Evolutionary conservation across 2,113 vertebrate genomes (phyloP).

Genomic region (Neogobius melanostomus): DNA sequence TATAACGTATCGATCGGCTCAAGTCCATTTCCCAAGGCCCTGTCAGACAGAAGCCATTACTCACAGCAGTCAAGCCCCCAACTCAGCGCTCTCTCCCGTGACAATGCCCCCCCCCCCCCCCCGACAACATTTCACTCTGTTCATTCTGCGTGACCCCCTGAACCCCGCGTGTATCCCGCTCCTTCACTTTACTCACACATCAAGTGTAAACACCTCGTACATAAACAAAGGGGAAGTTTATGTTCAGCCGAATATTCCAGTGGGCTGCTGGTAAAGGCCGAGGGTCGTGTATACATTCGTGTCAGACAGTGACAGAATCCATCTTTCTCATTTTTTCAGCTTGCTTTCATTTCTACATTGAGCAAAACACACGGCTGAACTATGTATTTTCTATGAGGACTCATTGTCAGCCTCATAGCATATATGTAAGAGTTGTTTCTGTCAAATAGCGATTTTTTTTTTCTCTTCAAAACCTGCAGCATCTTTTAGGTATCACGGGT

Average conservation of each 20-base stretch:
- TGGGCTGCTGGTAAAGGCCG: neutral
- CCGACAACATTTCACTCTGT: conserved; percentile 37
- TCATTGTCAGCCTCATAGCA: too few species aligned
- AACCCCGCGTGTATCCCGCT: conserved; percentile 7
- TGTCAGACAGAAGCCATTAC: conserved; percentile 71
- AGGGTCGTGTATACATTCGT: neutral
- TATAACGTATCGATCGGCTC: conserved; percentile 76
- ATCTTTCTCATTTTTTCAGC: neutral
- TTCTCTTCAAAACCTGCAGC: too few species aligned
- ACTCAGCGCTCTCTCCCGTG: neutral
- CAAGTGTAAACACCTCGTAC: conserved; percentile 21
- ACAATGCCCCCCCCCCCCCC: conserved; percentile 10
- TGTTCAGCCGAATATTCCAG: neutral
- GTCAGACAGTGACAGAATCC: conserved; percentile 4
- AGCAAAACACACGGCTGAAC: neutral
- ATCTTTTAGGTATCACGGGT: too few species aligned
- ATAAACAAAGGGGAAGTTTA: conserved; percentile 10
- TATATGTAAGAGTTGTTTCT: too few species aligned
- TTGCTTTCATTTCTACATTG: neutral
- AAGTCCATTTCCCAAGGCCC: conserved; percentile 68
- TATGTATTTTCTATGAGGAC: too few species aligned
- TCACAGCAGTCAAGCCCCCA: conserved; percentile 65
- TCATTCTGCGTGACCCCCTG: conserved; percentile 46
- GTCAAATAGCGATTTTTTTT: too few species aligned
- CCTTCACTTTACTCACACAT: conserved; percentile 24